These are phyloP conservation scores for Neria commutata DNA, from an alignment of 2,888 invertebrate species.

Conservation along the genomic window DNA sequence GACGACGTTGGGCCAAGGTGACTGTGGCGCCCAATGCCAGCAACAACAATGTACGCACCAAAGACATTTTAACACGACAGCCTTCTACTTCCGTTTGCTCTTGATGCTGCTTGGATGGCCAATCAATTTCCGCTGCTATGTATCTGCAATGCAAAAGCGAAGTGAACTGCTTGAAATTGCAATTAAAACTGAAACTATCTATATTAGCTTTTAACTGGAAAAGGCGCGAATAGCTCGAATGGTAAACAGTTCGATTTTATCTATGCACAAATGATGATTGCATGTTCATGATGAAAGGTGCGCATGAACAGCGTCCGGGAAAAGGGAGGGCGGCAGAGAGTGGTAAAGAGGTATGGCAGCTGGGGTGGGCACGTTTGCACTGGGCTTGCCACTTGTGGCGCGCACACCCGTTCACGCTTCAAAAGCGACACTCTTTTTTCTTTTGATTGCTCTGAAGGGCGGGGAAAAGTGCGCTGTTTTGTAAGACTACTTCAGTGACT, in stretches of 20 bases:
- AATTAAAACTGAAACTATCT: conserved; percentile 27
- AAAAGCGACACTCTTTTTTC: conserved; percentile 25
- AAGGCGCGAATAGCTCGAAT: not conserved
- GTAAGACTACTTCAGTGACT: too few species aligned
- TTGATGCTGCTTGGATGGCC: not conserved
- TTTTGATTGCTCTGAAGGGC: too few species aligned
- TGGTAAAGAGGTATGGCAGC: too few species aligned
- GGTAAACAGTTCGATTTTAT: not conserved
- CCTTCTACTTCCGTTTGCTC: not conserved
- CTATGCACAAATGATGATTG: not conserved
- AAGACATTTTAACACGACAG: conserved; percentile 40
- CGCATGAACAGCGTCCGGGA: not conserved
- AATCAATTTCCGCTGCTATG: not conserved
- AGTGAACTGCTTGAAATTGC: conserved; percentile 26
- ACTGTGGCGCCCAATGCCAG: conserved; percentile 71
- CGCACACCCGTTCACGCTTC: conserved; percentile 45
- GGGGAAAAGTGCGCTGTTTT: too few species aligned
- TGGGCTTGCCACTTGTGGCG: conserved; percentile 1
- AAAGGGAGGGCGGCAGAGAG: conserved; percentile 2
- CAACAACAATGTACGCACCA: conserved; percentile 64
- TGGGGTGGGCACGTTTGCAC: not conserved
- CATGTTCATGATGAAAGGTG: conserved; percentile 10
- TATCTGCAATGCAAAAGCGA: not conserved
- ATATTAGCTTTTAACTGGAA: conserved; percentile 8
- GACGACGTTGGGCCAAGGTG: conserved; percentile 79